Base-by-base conservation (phyloP, 2,888 invertebrate species). In the Volucella inanis region DNA sequence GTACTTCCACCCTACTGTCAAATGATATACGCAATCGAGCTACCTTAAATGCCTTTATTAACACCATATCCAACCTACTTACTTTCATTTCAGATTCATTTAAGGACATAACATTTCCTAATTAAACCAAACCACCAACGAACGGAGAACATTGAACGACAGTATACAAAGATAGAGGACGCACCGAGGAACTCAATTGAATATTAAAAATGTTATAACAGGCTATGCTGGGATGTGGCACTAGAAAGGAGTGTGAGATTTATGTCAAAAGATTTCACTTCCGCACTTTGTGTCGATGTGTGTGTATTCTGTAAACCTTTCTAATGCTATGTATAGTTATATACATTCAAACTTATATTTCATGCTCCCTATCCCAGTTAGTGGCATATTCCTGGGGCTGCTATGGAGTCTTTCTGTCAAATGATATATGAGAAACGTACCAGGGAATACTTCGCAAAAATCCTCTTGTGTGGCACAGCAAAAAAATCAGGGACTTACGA, bases 191-290 rank as follows among this genome's bases (percentile, higher is more conserved):
- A 31, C 31, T 43, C 78, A 78, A 71, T 78, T 78, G 78, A 78
- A 78, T 78, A 71, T 78, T 70, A 78, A 78, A 78, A 71, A 78
- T 64, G 70, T 64, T 71, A 78, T 71, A 71, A 64, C 70, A 64
- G 62, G 38, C 55, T 50, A 31, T 45, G 47, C 50, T 61, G 18
- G 14, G 47, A 41, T 47, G 49, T 31, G 8, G 18, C 6, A 31
- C 62, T 9, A 18, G 31, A 64, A 64, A 43, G 50, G 68, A 31
- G 65, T 61, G 18, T 39, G 57, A 45, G 55, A 78, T 71, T 71
- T 78, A 78, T 55, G 41, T 14, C 41, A 62, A 77, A 68, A 70
- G 54, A 55, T 15, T 43, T 59, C 68, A 49, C 54, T 68, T 77
- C 68, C 57, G 31, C 6, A 31, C 31, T 31, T 4, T 31, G 22